Evolutionary conservation across 2,113 vertebrate species (phyloP).

Genomic region (Callipepla squamata): DNA sequence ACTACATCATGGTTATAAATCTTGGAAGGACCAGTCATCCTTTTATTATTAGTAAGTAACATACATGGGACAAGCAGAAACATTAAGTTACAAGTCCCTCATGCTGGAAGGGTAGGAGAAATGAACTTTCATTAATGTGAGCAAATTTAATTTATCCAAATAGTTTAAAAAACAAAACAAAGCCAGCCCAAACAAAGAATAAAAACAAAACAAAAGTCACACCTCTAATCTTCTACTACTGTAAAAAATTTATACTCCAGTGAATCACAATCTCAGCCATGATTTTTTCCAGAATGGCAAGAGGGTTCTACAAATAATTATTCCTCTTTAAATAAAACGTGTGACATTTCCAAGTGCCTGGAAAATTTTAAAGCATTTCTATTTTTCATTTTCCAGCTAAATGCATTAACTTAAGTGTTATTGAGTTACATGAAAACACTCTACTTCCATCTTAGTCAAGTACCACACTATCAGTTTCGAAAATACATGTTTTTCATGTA

Average conservation of each 20-base stretch:
- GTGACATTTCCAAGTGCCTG: not conserved
- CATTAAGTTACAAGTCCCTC: not conserved
- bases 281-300: not conserved
- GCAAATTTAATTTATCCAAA: not conserved
- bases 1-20: not conserved
- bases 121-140: not conserved
- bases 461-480: not conserved
- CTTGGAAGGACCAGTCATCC: not conserved
- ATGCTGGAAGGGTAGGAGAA: not conserved
- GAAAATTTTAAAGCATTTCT: not conserved
- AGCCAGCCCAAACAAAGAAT: not conserved
- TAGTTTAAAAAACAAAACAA: not conserved
- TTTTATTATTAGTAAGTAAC: not conserved
- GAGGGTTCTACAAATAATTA: not conserved
- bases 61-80: not conserved
- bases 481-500: slow-evolving; percentile 29
- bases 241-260: not conserved
- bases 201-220: not conserved
- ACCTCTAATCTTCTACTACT: not conserved
- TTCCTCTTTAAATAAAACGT: not conserved
- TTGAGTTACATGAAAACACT: slow-evolving; percentile 20
- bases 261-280: not conserved
- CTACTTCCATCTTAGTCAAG: not conserved
- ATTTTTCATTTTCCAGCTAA: slow-evolving; percentile 12
- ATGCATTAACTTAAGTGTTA: slow-evolving; percentile 28